Percentiles rank a stretch among this genome's conserved stretches.
phyloP scores from a whole-genome alignment of 2,797 vertebrate genomes.

The Bucorvus abyssinicus region DNA sequence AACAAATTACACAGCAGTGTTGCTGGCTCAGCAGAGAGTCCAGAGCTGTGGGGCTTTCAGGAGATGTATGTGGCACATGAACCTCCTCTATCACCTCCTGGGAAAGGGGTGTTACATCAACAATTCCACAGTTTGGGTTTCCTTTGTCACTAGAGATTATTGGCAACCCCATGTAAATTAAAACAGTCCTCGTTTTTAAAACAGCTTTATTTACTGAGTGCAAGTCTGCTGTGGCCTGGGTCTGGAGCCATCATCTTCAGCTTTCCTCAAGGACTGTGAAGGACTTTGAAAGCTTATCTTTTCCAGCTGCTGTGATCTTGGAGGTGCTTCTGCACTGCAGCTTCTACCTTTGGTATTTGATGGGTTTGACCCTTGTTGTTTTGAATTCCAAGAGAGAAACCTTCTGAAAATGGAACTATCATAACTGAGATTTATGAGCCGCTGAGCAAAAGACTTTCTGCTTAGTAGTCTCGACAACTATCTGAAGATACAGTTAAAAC shows the following conservation, averaged over 20 bases:
- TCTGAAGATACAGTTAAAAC: not conserved
- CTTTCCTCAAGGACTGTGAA: fast-evolving
- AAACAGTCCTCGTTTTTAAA: not conserved
- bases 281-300: not conserved
- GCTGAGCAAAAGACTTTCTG: not conserved
- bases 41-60: not conserved
- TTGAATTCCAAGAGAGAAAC: not conserved
- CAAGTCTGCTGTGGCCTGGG: not conserved
- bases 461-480: not conserved
- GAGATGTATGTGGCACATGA: not conserved
- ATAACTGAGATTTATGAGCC: not conserved
- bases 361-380: not conserved
- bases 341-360: not conserved
- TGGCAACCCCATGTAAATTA: not conserved
- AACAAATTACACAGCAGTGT: not conserved
- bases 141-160: not conserved
- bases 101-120: not conserved
- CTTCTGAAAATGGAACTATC: not conserved
- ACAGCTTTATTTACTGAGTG: not conserved
- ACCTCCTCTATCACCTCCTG: not conserved
- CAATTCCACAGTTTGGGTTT: not conserved
- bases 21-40: not conserved
- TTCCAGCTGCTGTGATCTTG: not conserved
- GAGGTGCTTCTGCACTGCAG: not conserved
- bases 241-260: not conserved